Conservation (phyloP, 2,888 invertebrate genomes). For the Pollenia angustigena region DNA sequence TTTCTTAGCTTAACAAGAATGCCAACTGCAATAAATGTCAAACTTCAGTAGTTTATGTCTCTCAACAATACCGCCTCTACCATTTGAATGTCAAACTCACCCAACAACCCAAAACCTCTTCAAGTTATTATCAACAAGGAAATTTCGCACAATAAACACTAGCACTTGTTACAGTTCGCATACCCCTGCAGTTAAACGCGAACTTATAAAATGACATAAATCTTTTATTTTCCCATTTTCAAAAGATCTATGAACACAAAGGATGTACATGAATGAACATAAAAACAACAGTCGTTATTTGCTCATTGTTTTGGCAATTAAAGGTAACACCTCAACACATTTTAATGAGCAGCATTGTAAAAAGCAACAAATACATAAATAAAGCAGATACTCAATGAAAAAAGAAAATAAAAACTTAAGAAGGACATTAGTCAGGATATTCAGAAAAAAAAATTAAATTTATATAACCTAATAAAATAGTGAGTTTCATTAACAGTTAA, state of each 20-base stretch:
- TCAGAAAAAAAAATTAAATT: neutral
- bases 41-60: conserved; percentile 78
- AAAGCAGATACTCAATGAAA: neutral
- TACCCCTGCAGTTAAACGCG: conserved; percentile 32
- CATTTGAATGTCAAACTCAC: conserved; percentile 47
- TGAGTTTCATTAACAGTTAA: conserved; percentile 67
- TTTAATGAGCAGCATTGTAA: conserved; percentile 37
- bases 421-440: conserved; percentile 72
- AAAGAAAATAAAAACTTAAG: conserved; percentile 52
- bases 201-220: conserved; percentile 62
- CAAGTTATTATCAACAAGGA: neutral
- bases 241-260: conserved; percentile 27
- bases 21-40: conserved; percentile 77
- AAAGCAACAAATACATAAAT: conserved; percentile 36
- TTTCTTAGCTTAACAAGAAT: neutral
- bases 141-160: conserved; percentile 3
- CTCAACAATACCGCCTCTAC: conserved; percentile 72
- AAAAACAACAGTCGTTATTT: conserved; percentile 73
- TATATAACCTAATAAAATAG: conserved; percentile 49
- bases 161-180: neutral
- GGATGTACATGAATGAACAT: neutral
- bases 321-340: conserved; percentile 80
- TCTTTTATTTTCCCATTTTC: conserved; percentile 44
- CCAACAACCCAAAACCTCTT: neutral
- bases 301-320: conserved; percentile 77